Conservation (phyloP, 2,888 invertebrate genomes). For the Holacanthella duospinosa region DNA sequence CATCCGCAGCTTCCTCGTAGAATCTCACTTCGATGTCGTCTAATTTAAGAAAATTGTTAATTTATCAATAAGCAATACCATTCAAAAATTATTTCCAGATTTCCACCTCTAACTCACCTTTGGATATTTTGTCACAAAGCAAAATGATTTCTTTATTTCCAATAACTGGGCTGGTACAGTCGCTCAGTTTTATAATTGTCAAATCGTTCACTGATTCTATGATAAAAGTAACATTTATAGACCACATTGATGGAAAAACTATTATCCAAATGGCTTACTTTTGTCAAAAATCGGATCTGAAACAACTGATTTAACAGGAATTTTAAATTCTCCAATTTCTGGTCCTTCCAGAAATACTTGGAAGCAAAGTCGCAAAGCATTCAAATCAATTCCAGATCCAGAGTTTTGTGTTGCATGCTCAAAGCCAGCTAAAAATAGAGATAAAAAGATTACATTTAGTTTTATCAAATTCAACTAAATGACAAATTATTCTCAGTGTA, state of each 20-base stretch:
- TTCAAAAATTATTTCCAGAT: neutral
- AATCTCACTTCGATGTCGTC: constrained; percentile 87
- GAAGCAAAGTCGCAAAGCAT: constrained; percentile 86
- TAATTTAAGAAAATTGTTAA: constrained; percentile 38
- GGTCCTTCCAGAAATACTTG: constrained; percentile 78
- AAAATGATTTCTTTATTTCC: constrained; percentile 84
- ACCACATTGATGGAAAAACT: neutral
- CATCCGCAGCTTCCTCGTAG: constrained; percentile 62
- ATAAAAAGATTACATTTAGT: neutral
- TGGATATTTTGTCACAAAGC: constrained; percentile 77
- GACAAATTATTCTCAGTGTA: neutral
- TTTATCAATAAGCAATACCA: neutral
- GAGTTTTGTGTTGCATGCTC: constrained; percentile 70
- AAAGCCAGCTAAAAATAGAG: constrained; percentile 66
- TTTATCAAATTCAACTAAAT: neutral
- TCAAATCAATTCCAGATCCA: constrained; percentile 74
- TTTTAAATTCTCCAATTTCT: constrained; percentile 57
- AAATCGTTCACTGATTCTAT: constrained; percentile 84
- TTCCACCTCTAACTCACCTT: constrained; percentile 48
- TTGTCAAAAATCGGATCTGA: constrained; percentile 91
- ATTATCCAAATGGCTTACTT: constrained; percentile 48
- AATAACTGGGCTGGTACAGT: constrained; percentile 68
- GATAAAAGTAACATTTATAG: neutral
- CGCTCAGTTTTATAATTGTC: constrained; percentile 75
- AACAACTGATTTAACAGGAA: constrained; percentile 64